Base-by-base conservation (phyloP, 2,113 vertebrate species). In the Ginglymostoma cirratum region DNA sequence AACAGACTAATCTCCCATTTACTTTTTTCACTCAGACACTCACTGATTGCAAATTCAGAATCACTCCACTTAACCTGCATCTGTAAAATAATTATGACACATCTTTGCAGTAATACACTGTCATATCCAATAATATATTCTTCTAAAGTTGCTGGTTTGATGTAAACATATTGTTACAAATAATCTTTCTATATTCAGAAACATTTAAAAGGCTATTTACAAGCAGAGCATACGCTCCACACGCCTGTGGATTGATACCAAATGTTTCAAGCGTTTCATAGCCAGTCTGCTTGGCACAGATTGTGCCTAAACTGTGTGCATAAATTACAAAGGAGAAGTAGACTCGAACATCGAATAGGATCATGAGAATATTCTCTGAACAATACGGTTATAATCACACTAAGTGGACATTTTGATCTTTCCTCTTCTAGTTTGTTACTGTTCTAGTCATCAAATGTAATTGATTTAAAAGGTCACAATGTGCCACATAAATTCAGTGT, bases 381-480 rank as follows among this genome's bases (percentile, higher is more conserved):
- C 89, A 66, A 38, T 66, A 38, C 66, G 66, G 14, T 38, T 66
- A 66, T 93, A 21, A n/a, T n/a, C 34, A 83, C 89, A 38, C 1
- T 42, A 93, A 93, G 38, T 93, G 34, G 65, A 93, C 34, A 66
- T 30, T 66, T 66, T 67, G 55, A 93, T 34, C 89, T 93, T 93
- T 23, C 38, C 17, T 93, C 61, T 38, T 19, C n/a, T 0, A 6
- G 8, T 15, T 66, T 38, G 65, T 61, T 14, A 67, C 19, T 0
- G 30, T 67, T 93, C 61, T 23, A 17, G 38, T 66, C 19, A 19
- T 14, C 61, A 66, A 66, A 38, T 66, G 61, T 23, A 65, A 93
- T 92, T n/a, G 30, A 92, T 92, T 92, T n/a, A 15, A 92, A 92
- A 92, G 87, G 87, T 92, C 34, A 67, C 61, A 3, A 30, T 93